Percentiles rank a stretch among this genome's conserved stretches.
phyloP scores from a whole-genome alignment of 2,113 vertebrate species.

The Rhodinocichla rosea region DNA sequence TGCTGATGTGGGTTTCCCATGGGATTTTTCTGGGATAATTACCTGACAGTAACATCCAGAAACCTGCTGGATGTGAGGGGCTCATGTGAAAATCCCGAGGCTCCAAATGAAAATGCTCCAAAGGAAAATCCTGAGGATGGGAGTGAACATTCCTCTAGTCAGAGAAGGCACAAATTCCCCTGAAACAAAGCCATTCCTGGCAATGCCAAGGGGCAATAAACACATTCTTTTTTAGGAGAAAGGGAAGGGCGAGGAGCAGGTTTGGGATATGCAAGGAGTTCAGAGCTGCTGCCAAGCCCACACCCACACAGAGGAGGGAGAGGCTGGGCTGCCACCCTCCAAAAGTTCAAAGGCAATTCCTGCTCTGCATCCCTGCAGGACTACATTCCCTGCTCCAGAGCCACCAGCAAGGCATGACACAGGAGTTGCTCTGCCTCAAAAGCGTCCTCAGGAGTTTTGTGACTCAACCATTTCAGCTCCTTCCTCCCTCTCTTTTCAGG shows the following conservation, averaged over 20 bases:
- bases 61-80: background rate
- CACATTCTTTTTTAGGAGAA: constrained; percentile 15
- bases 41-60: background rate
- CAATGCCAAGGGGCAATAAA: background rate
- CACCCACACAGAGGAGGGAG: background rate
- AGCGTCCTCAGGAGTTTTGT: background rate
- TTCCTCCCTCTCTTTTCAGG: background rate
- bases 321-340: background rate
- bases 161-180: background rate
- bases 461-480: background rate
- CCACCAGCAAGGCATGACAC: background rate
- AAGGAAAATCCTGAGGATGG: background rate
- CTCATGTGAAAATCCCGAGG: background rate
- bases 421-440: background rate
- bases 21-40: background rate
- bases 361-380: background rate
- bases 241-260: constrained; percentile 26
- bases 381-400: background rate
- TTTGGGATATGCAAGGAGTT: background rate
- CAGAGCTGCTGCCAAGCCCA: background rate
- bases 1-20: background rate
- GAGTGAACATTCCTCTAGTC: background rate
- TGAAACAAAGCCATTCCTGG: background rate
- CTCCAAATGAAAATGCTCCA: background rate
- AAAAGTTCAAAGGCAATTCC: background rate